These are phyloP conservation scores for Polyergus mexicanus DNA, from an alignment of 1,140 invertebrate species.

Conservation along the genomic window DNA sequence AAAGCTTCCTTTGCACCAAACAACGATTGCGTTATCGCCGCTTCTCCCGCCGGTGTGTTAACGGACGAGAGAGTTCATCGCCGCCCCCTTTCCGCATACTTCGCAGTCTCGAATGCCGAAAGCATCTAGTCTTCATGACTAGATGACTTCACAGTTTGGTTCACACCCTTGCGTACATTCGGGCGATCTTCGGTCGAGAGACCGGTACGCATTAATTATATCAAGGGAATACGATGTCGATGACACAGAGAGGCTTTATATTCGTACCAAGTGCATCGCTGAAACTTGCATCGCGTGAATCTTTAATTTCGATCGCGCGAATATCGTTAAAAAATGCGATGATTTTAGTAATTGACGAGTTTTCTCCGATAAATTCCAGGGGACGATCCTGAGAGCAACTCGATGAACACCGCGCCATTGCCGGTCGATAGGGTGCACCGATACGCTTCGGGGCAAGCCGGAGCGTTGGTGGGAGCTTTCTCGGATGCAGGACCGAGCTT, in stretches of 20 bases:
- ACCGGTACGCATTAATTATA: neutral
- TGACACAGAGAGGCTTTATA: neutral
- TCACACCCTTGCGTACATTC: slow-evolving; percentile 59
- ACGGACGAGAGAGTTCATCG: neutral
- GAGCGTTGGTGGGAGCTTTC: slow-evolving; percentile 59
- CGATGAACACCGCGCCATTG: slow-evolving; percentile 30
- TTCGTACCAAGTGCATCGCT: too few species aligned
- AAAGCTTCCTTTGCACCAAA: neutral
- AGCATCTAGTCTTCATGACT: slow-evolving; percentile 64
- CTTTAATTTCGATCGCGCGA: neutral
- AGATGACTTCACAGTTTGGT: slow-evolving; percentile 66
- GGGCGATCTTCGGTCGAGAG: neutral
- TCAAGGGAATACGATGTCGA: neutral
- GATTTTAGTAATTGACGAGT: neutral
- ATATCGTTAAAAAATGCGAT: neutral
- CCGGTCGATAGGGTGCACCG: slow-evolving; percentile 35
- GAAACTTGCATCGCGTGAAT: too few species aligned
- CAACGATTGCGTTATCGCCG: slow-evolving; percentile 22
- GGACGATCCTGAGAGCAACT: slow-evolving; percentile 25
- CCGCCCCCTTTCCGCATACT: slow-evolving; percentile 38
- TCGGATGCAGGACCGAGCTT: neutral
- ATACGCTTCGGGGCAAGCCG: slow-evolving; percentile 38
- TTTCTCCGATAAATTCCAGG: slow-evolving; percentile 27
- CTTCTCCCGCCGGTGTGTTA: neutral
- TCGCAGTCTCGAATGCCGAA: slow-evolving; percentile 64